These are phyloP conservation scores for Corythornis vintsioides DNA, from an alignment of 2,113 vertebrate genomes.

Conservation along the genomic window DNA sequence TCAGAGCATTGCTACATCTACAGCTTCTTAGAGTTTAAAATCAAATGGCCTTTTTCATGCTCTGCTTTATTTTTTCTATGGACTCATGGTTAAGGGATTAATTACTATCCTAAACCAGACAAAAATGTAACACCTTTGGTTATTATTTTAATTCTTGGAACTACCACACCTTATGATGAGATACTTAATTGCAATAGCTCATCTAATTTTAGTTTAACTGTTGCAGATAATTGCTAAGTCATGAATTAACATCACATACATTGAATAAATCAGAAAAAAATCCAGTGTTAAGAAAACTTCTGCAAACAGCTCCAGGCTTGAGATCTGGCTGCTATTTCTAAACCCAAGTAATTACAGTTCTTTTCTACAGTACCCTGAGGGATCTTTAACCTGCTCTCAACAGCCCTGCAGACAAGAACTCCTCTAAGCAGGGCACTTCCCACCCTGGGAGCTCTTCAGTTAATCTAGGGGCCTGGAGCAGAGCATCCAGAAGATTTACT, in stretches of 20 bases:
- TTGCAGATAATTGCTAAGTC: not conserved
- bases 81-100: not conserved
- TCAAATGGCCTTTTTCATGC: not conserved
- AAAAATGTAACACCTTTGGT: not conserved
- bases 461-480: not conserved
- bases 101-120: not conserved
- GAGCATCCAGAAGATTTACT: not conserved
- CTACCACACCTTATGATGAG: not conserved
- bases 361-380: not conserved
- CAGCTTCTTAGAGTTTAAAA: not conserved
- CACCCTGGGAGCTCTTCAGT: not conserved
- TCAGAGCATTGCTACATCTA: not conserved
- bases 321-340: not conserved
- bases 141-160: not conserved
- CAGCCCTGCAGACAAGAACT: not conserved
- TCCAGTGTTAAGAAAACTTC: not conserved
- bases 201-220: not conserved
- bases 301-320: not conserved
- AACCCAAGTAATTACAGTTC: not conserved
- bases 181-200: not conserved
- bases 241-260: too few species aligned
- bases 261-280: not conserved
- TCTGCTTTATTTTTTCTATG: not conserved
- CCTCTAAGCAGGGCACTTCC: not conserved
- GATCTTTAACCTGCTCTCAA: not conserved